Conservation (phyloP, 2,113 vertebrate species). For the Butastur rufipennis region DNA sequence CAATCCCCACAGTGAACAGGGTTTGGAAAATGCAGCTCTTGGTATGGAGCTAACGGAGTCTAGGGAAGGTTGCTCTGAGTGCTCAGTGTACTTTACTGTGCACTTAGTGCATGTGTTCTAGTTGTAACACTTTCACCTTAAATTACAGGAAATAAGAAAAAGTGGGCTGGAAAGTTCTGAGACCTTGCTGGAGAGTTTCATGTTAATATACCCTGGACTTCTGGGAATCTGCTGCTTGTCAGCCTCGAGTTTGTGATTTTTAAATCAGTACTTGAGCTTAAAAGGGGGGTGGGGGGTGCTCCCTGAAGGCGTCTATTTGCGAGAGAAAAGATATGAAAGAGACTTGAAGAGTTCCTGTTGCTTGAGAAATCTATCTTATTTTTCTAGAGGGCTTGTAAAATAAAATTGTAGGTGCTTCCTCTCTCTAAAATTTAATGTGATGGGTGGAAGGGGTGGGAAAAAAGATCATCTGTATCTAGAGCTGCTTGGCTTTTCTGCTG, state of each 20-base stretch:
- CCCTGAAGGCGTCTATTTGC: not conserved
- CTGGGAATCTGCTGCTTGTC: conserved; percentile 15
- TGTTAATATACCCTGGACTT: not conserved
- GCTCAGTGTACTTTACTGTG: not conserved
- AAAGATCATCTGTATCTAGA: not conserved
- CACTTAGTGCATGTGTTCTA: not conserved
- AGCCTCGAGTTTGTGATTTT: not conserved
- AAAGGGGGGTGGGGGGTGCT: not conserved
- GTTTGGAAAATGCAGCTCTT: not conserved
- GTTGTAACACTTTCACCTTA: conserved; percentile 12
- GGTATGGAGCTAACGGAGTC: not conserved
- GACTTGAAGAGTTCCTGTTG: not conserved
- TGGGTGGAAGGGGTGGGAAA: not conserved
- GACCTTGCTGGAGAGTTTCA: conserved; percentile 14
- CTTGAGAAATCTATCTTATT: not conserved
- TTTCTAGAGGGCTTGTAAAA: conserved; percentile 7
- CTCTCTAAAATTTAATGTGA: not conserved
- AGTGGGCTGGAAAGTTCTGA: not conserved
- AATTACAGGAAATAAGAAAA: not conserved
- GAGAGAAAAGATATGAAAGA: not conserved
- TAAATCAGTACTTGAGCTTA: not conserved
- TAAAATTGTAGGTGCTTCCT: not conserved
- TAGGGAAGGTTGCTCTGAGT: not conserved
- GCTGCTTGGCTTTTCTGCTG: not conserved
- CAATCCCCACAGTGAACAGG: not conserved